Conservation (phyloP, 2,113 vertebrate species). For the Pluvianellus socialis region DNA sequence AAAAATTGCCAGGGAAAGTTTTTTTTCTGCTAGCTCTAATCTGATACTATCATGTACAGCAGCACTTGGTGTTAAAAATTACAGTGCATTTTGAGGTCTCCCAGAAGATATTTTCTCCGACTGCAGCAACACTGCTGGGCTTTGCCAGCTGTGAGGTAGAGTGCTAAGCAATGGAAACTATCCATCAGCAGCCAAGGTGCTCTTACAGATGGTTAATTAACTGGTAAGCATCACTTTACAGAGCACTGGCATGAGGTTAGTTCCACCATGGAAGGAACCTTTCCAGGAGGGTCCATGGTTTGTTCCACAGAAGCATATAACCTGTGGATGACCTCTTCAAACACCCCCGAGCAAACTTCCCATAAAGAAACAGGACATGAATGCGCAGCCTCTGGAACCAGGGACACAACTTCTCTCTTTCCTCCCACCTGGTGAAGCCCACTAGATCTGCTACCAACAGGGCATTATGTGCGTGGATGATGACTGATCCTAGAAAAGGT, state of each 20-base stretch:
- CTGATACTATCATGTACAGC: neutral
- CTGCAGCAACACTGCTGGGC: neutral
- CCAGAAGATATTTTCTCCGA: neutral
- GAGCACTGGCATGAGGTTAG: neutral
- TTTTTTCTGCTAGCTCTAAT: neutral
- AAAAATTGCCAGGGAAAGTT: constrained; percentile 2
- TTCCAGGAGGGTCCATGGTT: neutral
- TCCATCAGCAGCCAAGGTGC: neutral
- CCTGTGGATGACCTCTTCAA: neutral
- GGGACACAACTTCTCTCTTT: neutral
- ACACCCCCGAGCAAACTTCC: neutral
- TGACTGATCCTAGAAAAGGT: neutral
- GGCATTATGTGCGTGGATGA: accelerated
- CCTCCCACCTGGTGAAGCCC: neutral
- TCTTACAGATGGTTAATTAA: neutral
- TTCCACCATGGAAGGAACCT: neutral
- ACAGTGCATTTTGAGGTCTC: neutral
- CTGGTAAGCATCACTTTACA: neutral
- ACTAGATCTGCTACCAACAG: neutral
- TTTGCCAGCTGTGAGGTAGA: neutral
- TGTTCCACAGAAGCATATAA: neutral
- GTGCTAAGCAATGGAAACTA: neutral
- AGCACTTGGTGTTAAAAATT: neutral
- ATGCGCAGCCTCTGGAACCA: neutral
- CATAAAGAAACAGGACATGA: neutral